phyloP scores from a whole-genome alignment of 2,113 vertebrate genomes.

The Junco hyemalis region DNA sequence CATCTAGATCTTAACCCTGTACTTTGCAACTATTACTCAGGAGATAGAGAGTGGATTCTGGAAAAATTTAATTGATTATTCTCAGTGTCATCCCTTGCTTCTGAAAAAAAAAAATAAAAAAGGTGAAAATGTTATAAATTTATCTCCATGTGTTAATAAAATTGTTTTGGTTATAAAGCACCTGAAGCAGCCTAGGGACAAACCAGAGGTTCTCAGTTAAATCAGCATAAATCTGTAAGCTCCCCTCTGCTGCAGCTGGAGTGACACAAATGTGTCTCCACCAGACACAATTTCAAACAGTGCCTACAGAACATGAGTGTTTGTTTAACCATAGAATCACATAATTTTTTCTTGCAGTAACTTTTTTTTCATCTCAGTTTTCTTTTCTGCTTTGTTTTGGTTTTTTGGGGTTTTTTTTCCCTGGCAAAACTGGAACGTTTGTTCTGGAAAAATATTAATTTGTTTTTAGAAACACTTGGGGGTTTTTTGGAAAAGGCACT shows the following conservation, averaged over 20 bases:
- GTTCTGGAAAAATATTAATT: not conserved
- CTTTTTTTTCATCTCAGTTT: not conserved
- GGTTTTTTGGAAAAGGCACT: not conserved
- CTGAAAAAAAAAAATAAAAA: too few relatives aligned
- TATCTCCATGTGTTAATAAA: accelerated
- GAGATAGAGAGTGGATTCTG: not conserved
- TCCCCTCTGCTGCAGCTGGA: not conserved
- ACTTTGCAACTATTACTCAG: not conserved
- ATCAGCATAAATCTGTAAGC: not conserved
- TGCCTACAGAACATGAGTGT: not conserved
- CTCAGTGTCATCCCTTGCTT: not conserved
- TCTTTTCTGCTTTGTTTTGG: not conserved
- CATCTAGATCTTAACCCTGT: not conserved
- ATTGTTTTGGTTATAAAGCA: not conserved
- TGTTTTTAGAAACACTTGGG: not conserved
- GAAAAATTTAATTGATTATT: not conserved
- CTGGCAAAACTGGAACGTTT: not conserved
- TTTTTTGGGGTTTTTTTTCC: not conserved
- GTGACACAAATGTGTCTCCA: not conserved
- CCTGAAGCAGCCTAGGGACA: not conserved
- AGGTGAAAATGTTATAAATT: accelerated
- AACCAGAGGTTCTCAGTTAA: not conserved
- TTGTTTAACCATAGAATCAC: not conserved
- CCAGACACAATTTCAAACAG: not conserved
- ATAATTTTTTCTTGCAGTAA: not conserved